phyloP scores from a whole-genome alignment of 2,113 vertebrate species.

The Fregetta grallaria region DNA sequence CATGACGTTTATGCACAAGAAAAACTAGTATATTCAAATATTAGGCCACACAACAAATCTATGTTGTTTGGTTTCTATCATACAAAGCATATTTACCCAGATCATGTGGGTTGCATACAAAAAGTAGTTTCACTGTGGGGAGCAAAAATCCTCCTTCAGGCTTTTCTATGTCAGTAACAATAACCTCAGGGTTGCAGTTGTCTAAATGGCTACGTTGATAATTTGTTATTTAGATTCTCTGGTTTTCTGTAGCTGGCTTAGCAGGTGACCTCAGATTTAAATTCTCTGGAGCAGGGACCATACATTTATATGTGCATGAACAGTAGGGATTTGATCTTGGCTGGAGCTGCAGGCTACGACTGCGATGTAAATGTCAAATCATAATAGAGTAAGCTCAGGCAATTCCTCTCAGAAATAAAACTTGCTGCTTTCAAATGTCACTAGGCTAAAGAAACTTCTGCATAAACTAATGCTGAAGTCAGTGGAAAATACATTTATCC shows the following conservation, averaged over 20 bases:
- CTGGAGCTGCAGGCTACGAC: constrained; percentile 44
- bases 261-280: constrained; percentile 43
- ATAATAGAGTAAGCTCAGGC: constrained; percentile 49
- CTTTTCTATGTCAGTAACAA: background rate
- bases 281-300: constrained; percentile 28
- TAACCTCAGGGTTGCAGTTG: constrained; percentile 9
- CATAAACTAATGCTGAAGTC: background rate
- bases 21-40: background rate
- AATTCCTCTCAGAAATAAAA: constrained; percentile 57
- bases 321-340: constrained; percentile 44
- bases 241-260: constrained; percentile 27
- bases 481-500: constrained; percentile 6
- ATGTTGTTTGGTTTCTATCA: background rate
- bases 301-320: constrained; percentile 25
- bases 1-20: background rate
- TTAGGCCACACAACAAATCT: background rate
- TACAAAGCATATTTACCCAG: constrained; percentile 12
- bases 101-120: constrained; percentile 25
- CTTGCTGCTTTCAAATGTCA: constrained; percentile 55
- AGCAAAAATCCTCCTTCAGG: background rate
- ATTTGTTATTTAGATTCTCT: constrained; percentile 38
- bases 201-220: background rate
- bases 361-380: constrained; percentile 59
- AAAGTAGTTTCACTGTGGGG: background rate
- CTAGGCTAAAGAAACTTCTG: constrained; percentile 43